A percentile compares a stretch with the other conserved stretches of the same genome.
phyloP scores from a whole-genome alignment of 2,113 vertebrate genomes.

The Paratilapia polleni region DNA sequence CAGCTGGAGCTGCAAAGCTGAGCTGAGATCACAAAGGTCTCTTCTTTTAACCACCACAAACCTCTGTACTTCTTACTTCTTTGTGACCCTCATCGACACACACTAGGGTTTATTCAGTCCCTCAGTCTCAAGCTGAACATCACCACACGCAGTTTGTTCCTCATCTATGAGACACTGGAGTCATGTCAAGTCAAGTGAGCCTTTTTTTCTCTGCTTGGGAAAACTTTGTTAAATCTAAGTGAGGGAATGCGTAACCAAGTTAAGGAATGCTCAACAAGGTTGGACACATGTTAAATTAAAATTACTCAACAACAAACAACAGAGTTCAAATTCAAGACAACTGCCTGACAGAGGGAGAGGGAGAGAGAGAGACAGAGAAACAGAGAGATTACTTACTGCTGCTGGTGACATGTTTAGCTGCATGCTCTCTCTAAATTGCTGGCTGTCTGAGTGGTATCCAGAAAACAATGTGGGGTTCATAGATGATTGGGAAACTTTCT shows the following conservation, averaged over 20 bases:
- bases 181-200: slow-evolving; percentile 33
- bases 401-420: too few species aligned
- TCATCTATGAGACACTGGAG: slow-evolving; percentile 26
- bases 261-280: neutral
- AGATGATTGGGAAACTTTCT: too few species aligned
- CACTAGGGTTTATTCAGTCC: slow-evolving; percentile 21
- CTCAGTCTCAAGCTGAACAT: slow-evolving; percentile 23
- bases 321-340: slow-evolving; percentile 3
- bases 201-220: slow-evolving; percentile 11
- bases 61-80: slow-evolving; percentile 16
- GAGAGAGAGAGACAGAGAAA: neutral
- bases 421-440: too few species aligned
- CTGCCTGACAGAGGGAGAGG: neutral
- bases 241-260: slow-evolving; percentile 4
- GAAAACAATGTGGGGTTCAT: too few species aligned
- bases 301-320: slow-evolving; percentile 14
- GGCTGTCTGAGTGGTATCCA: too few species aligned
- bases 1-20: slow-evolving; percentile 28
- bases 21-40: slow-evolving; percentile 29
- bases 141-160: slow-evolving; percentile 16
- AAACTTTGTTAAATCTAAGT: slow-evolving; percentile 22
- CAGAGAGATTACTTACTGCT: too few species aligned
- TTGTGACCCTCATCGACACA: slow-evolving; percentile 25
- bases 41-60: slow-evolving; percentile 10
- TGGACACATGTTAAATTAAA: slow-evolving; percentile 14